Evolutionary conservation across 2,888 invertebrate genomes (phyloP).

Genomic region (Rhogogaster chlorosoma): DNA sequence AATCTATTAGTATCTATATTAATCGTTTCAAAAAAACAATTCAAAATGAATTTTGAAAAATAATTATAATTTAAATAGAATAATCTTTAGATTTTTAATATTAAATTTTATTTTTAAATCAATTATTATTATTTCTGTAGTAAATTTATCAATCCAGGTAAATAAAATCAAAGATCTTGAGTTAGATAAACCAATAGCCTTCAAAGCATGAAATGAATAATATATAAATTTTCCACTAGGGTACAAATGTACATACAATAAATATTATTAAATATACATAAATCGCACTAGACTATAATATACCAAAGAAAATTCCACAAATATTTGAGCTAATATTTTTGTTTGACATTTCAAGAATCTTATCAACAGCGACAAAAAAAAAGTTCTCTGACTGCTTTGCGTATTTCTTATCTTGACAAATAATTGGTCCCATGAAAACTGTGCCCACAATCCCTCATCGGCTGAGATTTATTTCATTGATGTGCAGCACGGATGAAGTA

Average conservation of each 20-base stretch:
- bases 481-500: not conserved
- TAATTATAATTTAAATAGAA: not conserved
- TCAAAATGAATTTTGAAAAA: not conserved
- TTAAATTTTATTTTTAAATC: constrained; percentile 57
- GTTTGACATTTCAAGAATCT: not conserved
- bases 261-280: not conserved
- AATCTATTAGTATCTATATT: constrained; percentile 11
- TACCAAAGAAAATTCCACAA: not conserved
- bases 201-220: constrained; percentile 83
- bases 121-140: constrained; percentile 62
- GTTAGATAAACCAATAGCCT: constrained; percentile 83
- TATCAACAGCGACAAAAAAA: not conserved
- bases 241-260: no score
- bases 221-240: constrained; percentile 68
- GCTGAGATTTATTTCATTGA: not conserved
- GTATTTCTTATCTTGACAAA: not conserved
- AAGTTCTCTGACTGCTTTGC: not conserved
- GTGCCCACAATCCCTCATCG: not conserved
- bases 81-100: constrained; percentile 39
- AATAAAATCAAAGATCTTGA: constrained; percentile 82
- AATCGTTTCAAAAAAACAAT: constrained; percentile 48
- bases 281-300: not conserved
- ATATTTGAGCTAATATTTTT: not conserved
- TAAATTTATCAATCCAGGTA: constrained; percentile 48
- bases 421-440: not conserved